Conservation (phyloP, 1,140 invertebrate species). For the Cotesia glomerata region DNA sequence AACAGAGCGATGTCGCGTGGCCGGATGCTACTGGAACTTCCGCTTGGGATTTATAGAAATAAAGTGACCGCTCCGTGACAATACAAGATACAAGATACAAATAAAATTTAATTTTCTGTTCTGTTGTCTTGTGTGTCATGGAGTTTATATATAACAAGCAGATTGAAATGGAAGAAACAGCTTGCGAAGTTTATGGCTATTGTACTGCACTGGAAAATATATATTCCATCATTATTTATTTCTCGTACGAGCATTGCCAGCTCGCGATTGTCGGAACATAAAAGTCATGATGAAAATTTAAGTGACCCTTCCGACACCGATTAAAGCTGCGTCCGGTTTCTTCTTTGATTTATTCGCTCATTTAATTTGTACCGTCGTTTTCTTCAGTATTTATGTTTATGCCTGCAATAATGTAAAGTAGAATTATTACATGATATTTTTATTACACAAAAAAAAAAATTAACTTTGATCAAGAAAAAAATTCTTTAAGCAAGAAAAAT, state of each 20-base stretch:
- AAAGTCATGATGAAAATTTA: slow-evolving; percentile 25
- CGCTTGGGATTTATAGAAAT: not conserved
- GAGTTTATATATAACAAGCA: not conserved
- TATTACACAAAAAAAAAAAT: too few species aligned
- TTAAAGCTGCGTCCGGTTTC: slow-evolving; percentile 2
- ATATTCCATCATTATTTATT: slow-evolving; percentile 37
- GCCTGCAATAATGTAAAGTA: too few species aligned
- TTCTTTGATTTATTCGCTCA: not conserved
- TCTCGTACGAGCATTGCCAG: not conserved
- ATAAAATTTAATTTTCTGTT: slow-evolving; percentile 26
- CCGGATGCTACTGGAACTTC: slow-evolving; percentile 25
- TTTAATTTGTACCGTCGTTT: not conserved
- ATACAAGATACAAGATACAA: not conserved
- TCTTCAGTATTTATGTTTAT: not conserved
- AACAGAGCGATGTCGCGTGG: slow-evolving; percentile 45
- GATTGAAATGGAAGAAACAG: not conserved
- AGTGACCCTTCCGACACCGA: slow-evolving; percentile 26
- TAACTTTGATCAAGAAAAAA: too few species aligned
- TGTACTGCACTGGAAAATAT: slow-evolving; percentile 53
- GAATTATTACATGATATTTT: too few species aligned
- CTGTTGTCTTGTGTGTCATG: slow-evolving; percentile 22
- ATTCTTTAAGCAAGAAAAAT: too few species aligned
- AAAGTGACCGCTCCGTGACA: slow-evolving; percentile 36
- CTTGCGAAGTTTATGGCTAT: slow-evolving; percentile 5
- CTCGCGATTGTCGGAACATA: not conserved